Evolutionary conservation across 2,888 invertebrate species (phyloP).

Genomic region (Ernsta delagoae): DNA sequence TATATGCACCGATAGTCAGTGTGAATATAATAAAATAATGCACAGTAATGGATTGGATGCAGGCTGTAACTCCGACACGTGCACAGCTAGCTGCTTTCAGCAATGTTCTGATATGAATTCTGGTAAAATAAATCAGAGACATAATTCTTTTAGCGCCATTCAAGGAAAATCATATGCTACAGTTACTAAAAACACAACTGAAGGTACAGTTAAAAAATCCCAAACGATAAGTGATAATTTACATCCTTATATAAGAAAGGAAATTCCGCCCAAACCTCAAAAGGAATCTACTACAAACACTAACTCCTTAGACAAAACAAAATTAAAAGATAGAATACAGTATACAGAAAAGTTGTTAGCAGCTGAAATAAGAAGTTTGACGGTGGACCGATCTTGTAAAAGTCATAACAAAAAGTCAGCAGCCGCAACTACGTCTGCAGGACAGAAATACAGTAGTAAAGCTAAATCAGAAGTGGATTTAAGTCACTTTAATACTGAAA

Average conservation of each 20-base stretch:
- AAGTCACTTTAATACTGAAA: constrained; percentile 81
- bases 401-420: constrained; percentile 62
- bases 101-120: constrained; percentile 64
- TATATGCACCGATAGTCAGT: constrained; percentile 80
- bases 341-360: constrained; percentile 80
- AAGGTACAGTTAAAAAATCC: constrained; percentile 75
- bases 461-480: constrained; percentile 86
- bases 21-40: constrained; percentile 78
- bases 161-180: constrained; percentile 71
- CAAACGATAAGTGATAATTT: constrained; percentile 77
- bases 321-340: constrained; percentile 76
- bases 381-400: constrained; percentile 72
- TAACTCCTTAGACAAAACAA: constrained; percentile 60
- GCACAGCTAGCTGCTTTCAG: constrained; percentile 73
- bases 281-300: constrained; percentile 58
- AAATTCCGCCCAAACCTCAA: constrained; percentile 60
- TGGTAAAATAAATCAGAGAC: constrained; percentile 70
- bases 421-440: constrained; percentile 53
- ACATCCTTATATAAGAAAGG: constrained; percentile 82
- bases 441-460: constrained; percentile 75
- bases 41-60: constrained; percentile 75
- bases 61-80: constrained; percentile 75
- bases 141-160: constrained; percentile 78
- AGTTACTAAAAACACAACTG: constrained; percentile 59
- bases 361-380: constrained; percentile 76